Base-by-base conservation (phyloP, 2,797 vertebrate species). In the Anguilla marmorata region DNA sequence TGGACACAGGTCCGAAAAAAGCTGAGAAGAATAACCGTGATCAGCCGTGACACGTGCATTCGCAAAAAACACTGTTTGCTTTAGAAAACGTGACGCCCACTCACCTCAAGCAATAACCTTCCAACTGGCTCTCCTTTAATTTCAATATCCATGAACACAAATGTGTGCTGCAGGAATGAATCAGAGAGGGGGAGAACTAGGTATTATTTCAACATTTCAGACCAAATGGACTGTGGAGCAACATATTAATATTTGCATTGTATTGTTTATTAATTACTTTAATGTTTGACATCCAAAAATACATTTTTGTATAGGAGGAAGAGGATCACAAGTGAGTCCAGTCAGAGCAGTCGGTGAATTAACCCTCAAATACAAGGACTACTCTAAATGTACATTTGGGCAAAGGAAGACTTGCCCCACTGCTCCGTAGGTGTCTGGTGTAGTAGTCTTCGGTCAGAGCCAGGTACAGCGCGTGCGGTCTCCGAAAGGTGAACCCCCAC, bases 81-180 rank as follows among this genome's bases (percentile, higher is more conserved):
- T 69, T 2, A 79, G 37, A 41, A 41, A 79, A 79, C 14, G 7
- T 14, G 21, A 27, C 14, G 66, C 27, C 72, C 5, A 1, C 92
- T 92, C 93, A 99, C 98, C 96, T 99, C 96, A 95, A 99, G 97
- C 83, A 98, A 74, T 90, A 99, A 89, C 90, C 95, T 97, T 88
- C 97, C 97, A 0, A 91, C 80, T 37, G 92, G 92, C 88, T 95
- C 91, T 58, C 93, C 94, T 85, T 91, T 93, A 89, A 97, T 94
- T 89, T 94, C 90, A 91, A 98, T 92, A 37, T 98, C 96, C 94
- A 99, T 94, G 93, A 95, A 98, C 86, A 97, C 97, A 94, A 98
- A 98, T 33, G 90, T 85, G 76, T 98, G 97, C 98, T 99, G 91
- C 88, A 93, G 90, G 91, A 24, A 93, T 91, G 37, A 41, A 41